Evolutionary conservation across 2,113 vertebrate species (phyloP).

Genomic region (Panurus biarmicus): DNA sequence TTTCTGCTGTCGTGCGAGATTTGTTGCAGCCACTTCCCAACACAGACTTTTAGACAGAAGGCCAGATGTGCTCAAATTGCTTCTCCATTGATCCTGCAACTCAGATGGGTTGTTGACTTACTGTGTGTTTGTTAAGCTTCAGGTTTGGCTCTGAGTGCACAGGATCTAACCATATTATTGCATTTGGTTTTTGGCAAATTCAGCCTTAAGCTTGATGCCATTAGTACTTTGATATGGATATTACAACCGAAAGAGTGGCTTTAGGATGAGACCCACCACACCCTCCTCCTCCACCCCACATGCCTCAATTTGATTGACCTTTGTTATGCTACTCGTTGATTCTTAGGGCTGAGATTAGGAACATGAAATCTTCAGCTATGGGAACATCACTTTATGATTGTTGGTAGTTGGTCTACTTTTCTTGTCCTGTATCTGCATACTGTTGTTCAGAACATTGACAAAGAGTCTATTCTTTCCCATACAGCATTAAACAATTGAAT

Average conservation of each 20-base stretch:
- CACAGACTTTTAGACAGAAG: not conserved
- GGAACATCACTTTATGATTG: not conserved
- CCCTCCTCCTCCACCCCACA: fast-evolving
- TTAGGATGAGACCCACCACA: not conserved
- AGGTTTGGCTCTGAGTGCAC: not conserved
- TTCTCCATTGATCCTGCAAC: not conserved
- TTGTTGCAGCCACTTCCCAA: not conserved
- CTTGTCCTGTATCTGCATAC: not conserved
- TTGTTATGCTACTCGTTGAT: not conserved
- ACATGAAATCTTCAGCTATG: not conserved
- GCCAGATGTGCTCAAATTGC: not conserved
- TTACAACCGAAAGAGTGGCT: not conserved
- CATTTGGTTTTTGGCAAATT: not conserved
- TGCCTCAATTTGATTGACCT: not conserved
- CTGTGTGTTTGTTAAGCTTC: not conserved
- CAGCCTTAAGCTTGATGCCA: not conserved
- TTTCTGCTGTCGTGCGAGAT: not conserved
- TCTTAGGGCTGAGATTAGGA: not conserved
- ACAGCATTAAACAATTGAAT: not conserved
- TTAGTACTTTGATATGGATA: not conserved
- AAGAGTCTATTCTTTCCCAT: not conserved
- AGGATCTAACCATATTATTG: not conserved
- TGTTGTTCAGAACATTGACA: not conserved
- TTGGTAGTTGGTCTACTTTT: not conserved
- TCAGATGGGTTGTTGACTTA: not conserved